Base-by-base conservation (phyloP, 1,140 invertebrate species). In the Tetranychus cinnabarinus region DNA sequence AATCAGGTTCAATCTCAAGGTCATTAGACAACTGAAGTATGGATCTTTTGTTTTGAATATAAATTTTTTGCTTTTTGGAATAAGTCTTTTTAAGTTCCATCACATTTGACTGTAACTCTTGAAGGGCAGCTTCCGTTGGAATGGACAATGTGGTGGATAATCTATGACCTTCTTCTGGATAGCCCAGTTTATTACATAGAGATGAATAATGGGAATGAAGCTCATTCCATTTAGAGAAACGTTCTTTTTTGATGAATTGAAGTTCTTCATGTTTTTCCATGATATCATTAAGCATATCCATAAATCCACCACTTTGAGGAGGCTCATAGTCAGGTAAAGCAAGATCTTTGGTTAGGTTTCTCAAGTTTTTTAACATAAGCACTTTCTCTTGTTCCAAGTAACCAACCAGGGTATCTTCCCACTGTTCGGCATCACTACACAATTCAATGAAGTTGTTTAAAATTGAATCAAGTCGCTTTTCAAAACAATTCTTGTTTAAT, bases 41-140 rank as follows among this genome's bases (percentile, higher is more conserved):
- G 39, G 35, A 23, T 62, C 36, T 36, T 50, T 62, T 74, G 7
- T 74, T 68, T 36, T 10, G 10, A 39, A 33, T n/a, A 56, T 59
- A 75, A 59, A 35, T 50, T 63, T 50, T 57, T 65, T 56, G n/a
- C 63, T 12, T 47, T 48, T 45, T 48, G n/a, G 12, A n/a, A 52
- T 12, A 33, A n/a, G 50, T 52, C 23, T 52, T 52, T n/a, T 52
- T 52, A 7, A 52, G n/a, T 52, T 52, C 50, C n/a, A 52, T n/a
- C 7, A 52, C 50, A 31, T 23, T 52, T 31, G 50, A 52, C 23
- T 52, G 50, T n/a, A 52, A 31, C 2, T 7, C 31, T 52, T 52
- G 50, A 52, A 52, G 13, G n/a, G 13, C 50, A 31, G 12, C n/a
- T 23, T 52, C 50, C 8, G n/a, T n/a, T n/a, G 50, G 50, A 8